phyloP scores from a whole-genome alignment of 2,797 vertebrate genomes.

The Lepilemur ruficaudatus region DNA sequence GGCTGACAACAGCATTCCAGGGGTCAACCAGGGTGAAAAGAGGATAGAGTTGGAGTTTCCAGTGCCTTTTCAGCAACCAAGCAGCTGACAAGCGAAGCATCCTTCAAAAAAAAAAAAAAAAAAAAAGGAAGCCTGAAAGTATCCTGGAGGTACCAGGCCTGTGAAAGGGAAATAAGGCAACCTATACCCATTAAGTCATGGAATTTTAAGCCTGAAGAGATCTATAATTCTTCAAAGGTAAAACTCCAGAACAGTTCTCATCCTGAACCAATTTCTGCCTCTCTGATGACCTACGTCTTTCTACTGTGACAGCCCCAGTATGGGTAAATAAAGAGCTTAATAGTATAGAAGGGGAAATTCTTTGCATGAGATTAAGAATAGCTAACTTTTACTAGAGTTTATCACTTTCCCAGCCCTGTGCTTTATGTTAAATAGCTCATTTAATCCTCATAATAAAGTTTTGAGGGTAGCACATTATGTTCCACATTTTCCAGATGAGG shows the following conservation, averaged over 20 bases:
- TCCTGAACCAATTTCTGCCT: background rate
- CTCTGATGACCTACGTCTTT: background rate
- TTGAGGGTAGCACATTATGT: background rate
- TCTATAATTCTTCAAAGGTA: background rate
- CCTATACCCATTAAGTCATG: background rate
- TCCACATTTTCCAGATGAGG: background rate
- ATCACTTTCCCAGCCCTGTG: background rate
- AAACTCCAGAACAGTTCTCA: background rate
- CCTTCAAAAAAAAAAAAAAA: background rate
- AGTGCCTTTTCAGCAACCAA: conserved; percentile 56
- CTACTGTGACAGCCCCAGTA: background rate
- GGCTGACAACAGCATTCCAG: conserved; percentile 76
- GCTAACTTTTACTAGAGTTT: background rate
- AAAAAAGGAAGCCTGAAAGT: background rate
- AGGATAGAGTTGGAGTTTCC: background rate
- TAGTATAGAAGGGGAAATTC: background rate
- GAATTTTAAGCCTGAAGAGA: background rate
- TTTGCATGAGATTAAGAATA: background rate
- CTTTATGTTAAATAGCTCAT: background rate
- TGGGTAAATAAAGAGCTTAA: background rate
- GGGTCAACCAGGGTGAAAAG: conserved; percentile 74
- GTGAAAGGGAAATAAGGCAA: background rate
- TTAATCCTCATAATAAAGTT: background rate
- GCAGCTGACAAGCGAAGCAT: conserved; percentile 3
- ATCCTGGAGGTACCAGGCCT: background rate